These are phyloP conservation scores for Leptopilina clavipes DNA, from an alignment of 1,140 invertebrate genomes.

Conservation along the genomic window DNA sequence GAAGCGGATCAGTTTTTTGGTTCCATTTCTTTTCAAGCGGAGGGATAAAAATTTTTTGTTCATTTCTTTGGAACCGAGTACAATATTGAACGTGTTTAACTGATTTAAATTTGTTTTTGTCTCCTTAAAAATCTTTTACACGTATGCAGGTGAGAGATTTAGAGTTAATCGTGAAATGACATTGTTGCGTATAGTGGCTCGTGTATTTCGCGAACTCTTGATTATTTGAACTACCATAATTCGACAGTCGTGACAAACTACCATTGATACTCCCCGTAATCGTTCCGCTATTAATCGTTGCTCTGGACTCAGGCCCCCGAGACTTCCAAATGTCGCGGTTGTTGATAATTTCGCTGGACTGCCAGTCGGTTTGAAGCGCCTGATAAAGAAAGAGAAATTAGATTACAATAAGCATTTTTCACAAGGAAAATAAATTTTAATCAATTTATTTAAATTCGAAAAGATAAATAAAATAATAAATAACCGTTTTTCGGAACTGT, in stretches of 20 bases:
- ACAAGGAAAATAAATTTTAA: neutral
- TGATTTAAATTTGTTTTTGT: neutral
- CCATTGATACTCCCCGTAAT: slow-evolving; percentile 86
- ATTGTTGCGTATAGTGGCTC: slow-evolving; percentile 85
- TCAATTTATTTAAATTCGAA: too few species aligned
- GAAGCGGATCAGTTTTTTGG: slow-evolving; percentile 10
- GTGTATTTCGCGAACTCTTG: slow-evolving; percentile 85
- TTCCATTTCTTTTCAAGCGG: neutral
- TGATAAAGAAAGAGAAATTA: neutral
- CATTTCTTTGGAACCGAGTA: slow-evolving; percentile 2
- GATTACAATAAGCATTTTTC: neutral
- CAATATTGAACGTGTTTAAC: slow-evolving; percentile 3
- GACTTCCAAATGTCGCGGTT: slow-evolving; percentile 62
- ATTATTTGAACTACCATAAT: slow-evolving; percentile 95
- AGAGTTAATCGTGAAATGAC: slow-evolving; percentile 87
- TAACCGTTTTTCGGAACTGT: slow-evolving; percentile 72
- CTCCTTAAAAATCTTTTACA: slow-evolving; percentile 56
- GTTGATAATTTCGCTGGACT: slow-evolving; percentile 65
- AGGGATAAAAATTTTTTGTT: slow-evolving; percentile 1
- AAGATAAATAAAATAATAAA: too few species aligned
- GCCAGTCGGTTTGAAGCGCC: slow-evolving; percentile 54
- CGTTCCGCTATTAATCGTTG: slow-evolving; percentile 76
- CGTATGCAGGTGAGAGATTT: slow-evolving; percentile 86
- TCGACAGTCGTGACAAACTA: slow-evolving; percentile 95
- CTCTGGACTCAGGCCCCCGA: slow-evolving; percentile 55